Base-by-base conservation (phyloP, 2,888 invertebrate genomes). In the Cryptus viduatorius region DNA sequence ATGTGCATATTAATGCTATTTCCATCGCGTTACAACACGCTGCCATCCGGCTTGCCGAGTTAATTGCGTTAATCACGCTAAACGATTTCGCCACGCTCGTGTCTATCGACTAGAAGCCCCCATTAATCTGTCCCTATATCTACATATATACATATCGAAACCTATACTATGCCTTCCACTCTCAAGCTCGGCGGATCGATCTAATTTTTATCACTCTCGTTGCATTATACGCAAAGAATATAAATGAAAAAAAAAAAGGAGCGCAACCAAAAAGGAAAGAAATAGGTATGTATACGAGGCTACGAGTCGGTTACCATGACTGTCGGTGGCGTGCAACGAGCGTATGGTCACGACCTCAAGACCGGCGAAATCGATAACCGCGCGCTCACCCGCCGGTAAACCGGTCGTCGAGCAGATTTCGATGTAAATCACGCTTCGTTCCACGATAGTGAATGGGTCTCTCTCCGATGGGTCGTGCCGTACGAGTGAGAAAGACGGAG, bases 381-480 rank as follows among this genome's bases (percentile, higher is more conserved):
- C 50, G 73, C 46, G 53, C 82, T 68, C 56, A 65, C 72, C 48
- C 61, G 67, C 61, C 72, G 77, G 79, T 86, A 85, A 86, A 86
- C 85, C 84, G 86, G 85, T 86, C 85, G 82, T 80, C 82, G 82
- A 82, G 85, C 77, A 88, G 89, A 89, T 90, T 90, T 88, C 89
- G 83, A 89, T 90, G 89, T 90, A 90, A 90, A 90, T 90, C 89
- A 90, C 89, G 85, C 78, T 90, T 89, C 87, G 88, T 88, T 80
- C 88, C 86, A 85, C 86, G 86, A 89, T 88, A 87, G 85, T 71
- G 79, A 82, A 87, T 84, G 72, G 79, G 69, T 75, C 83, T 75
- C 79, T 86, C 65, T 14, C 14, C 59, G 14, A 31, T 61, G 48
- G 14, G 8, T 48, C 48, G 37, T 37, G 37, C 12, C n/a, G 42